Evolutionary conservation across 2,113 vertebrate species (phyloP).

Genomic region (Lamprotornis superbus): DNA sequence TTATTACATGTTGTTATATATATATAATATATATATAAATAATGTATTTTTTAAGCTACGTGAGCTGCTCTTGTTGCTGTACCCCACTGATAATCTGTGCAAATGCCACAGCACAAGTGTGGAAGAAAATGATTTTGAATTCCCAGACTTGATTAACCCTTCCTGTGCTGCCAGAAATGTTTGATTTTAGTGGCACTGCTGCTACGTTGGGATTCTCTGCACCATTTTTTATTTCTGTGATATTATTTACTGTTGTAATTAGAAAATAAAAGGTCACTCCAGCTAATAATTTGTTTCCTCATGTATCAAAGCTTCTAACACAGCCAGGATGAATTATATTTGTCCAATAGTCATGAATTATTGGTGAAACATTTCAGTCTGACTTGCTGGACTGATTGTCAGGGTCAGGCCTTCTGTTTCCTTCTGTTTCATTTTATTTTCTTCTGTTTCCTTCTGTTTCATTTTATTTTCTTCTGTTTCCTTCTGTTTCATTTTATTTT

Average conservation of each 20-base stretch:
- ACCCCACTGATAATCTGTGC: not conserved
- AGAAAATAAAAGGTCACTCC: not conserved
- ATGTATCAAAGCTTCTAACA: not conserved
- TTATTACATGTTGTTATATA: not conserved
- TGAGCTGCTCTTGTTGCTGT: not conserved
- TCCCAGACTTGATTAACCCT: not conserved
- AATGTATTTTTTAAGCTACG: not conserved
- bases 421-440: not conserved
- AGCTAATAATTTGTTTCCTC: not conserved
- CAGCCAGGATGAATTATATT: not conserved
- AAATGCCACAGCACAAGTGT: not conserved
- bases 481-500: rapidly evolving
- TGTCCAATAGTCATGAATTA: not conserved
- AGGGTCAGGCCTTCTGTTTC: not conserved
- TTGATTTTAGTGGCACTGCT: not conserved
- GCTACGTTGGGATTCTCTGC: not conserved
- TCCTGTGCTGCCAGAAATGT: not conserved
- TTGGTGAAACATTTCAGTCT: not conserved
- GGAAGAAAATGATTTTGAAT: not conserved
- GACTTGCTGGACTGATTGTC: not conserved
- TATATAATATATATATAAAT: not conserved
- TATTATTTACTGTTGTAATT: not conserved
- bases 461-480: rapidly evolving
- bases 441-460: not conserved
- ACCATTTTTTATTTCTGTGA: not conserved